Evolutionary conservation across 2,113 vertebrate genomes (phyloP), one percentile per base, ranked within the genome.

Genomic region (Saguinus midas): DNA sequence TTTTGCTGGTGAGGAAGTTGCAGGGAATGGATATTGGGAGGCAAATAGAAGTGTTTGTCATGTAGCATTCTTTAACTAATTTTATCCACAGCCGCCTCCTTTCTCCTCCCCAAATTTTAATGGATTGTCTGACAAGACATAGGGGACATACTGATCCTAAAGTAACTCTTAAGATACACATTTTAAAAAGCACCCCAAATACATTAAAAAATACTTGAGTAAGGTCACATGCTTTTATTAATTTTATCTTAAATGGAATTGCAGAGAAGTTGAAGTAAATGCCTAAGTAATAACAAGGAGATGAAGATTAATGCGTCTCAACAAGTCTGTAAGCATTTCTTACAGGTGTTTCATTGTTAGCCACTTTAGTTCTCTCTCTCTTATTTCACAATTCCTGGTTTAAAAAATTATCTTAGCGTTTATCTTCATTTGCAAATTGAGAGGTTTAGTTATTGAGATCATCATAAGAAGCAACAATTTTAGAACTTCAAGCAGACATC

Each of bases 341-440:
- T 96, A 90, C 16, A 66, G 35, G 40, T 64, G 1, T 57, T 88
- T 13, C 1, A n/a, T 29, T 72, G 3, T 37, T 72, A 80, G 76
- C 18, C n/a, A 73, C 9, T 87, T 94, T 25, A 80, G 81, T 4
- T 55, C 13, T 89, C 37, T 86, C 10, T 87, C 72, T 40, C 18
- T 70, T 48, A 43, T 79, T 87, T 68, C 52, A 87, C 8, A 78
- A 95, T 82, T 68, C 3, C 82, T 58, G 87, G 25, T 58, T 61
- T 43, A 90, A 91, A 97, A 93, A 90, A 87, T 87, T 83, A 90
- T 78, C 29, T 96, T 87, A 45, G 48, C 32, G 94, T 96, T 97
- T 97, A 94, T 95, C 66, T 97, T 90, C 76, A 93, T 91, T 97
- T 96, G 84, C 66, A 95, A 91, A 92, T 97, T 93, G 87, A 91